Evolutionary conservation across 2,113 vertebrate genomes (phyloP), one percentile per base, ranked within the genome.

Genomic region (Riparia riparia): DNA sequence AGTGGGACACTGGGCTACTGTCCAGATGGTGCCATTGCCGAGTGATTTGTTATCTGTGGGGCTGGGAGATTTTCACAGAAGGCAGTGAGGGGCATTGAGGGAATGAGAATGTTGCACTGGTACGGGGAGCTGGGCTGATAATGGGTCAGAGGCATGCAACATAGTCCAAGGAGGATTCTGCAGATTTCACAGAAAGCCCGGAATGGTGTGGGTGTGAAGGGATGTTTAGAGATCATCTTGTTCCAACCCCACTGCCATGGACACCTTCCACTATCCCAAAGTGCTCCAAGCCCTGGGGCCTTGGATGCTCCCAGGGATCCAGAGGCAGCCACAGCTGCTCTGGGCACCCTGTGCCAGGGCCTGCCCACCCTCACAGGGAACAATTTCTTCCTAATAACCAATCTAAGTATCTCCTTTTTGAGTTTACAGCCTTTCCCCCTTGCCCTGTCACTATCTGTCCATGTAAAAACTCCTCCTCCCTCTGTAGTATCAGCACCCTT

Each of bases 111-210:
- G 0, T 24, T 60, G 49, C 10, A 15, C 8, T 42, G 44, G 6
- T 20, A 3, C 9, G 17, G 20, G 57, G 14, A 89, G 4, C 4
- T 28, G 61, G 70, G 61, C 19, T 69, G 58, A 18, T 50, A 24
- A 19, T 28, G 31, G 29, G 9, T 42, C 24, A 63, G 32, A 31
- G 29, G 31, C 3, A 0, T 18, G 32, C 29, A 24, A 10, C 1
- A 0, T 4, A 6, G 7, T 17, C n/a, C 0, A 0, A 32, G 41
- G 19, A 78, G 19, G 10, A 25, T 24, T 71, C 32, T n/a, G 31
- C 25, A 50, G 71, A 49, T 66, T 63, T 69, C 31, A 15, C 1
- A 19, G 54, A 37, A 69, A 58, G 45, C 22, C 18, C 18, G 25
- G 32, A 29, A 32, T 24, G 31, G 16, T 49, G 70, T 34, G 14